Conservation (phyloP, 2,888 invertebrate species). For the Pogonocherus hispidulus region DNA sequence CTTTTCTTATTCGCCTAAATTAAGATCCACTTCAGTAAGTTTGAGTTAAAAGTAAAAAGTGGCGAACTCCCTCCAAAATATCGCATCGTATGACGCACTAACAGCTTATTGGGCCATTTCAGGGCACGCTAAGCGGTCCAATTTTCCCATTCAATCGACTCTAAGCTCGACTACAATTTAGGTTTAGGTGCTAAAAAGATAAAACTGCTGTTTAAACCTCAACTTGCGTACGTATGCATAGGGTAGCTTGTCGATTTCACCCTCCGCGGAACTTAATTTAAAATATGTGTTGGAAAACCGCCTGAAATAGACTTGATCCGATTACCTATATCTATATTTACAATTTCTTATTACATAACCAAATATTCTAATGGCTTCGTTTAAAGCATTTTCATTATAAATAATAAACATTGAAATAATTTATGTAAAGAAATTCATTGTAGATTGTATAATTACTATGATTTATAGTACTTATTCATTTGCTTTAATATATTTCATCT, state of each 20-base stretch:
- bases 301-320: background rate
- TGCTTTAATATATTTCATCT: too few species aligned
- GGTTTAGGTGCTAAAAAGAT: constrained; percentile 62
- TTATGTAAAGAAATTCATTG: too few species aligned
- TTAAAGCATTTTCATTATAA: too few species aligned
- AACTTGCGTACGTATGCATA: constrained; percentile 52
- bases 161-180: constrained; percentile 61
- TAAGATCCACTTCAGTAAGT: constrained; percentile 41
- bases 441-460: too few species aligned
- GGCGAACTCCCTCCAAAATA: constrained; percentile 42
- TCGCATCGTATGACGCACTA: constrained; percentile 57
- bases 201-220: constrained; percentile 58
- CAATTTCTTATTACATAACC: too few species aligned
- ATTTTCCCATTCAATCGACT: constrained; percentile 66
- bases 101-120: constrained; percentile 63
- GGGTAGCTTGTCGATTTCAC: constrained; percentile 37
- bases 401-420: too few species aligned
- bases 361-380: too few species aligned
- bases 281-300: constrained; percentile 44
- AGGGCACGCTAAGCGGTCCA: constrained; percentile 59
- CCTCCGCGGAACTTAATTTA: constrained; percentile 46
- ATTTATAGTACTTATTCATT: too few species aligned
- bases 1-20: background rate
- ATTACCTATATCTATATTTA: too few species aligned
- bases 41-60: constrained; percentile 42